A percentile compares a stretch with the other conserved stretches of the same genome.
Evolutionary conservation across 53 echinoderm and acorn worm genomes (phyloP).

Genomic region (Patiria pectinifera): DNA sequence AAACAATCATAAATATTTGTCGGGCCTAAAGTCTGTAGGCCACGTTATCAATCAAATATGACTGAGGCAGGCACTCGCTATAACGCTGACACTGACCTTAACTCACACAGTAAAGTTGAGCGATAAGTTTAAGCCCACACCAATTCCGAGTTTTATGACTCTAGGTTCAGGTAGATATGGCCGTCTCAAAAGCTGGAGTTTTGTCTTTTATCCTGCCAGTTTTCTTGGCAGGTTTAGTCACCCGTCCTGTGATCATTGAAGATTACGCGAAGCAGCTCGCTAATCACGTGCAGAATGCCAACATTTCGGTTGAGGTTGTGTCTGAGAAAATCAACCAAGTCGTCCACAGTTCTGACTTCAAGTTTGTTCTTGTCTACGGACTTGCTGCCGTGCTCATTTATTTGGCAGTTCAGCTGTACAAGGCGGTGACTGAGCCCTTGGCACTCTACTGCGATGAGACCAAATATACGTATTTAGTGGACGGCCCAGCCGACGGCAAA

Average conservation of each 20-base stretch:
- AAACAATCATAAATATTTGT: too few relatives aligned
- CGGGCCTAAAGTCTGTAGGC: too few relatives aligned
- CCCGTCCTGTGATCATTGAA: not conserved
- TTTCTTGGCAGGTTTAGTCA: not conserved
- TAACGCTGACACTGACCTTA: too few relatives aligned
- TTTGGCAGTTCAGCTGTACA: conserved; percentile 27
- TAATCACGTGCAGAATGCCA: not conserved
- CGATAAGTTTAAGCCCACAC: too few relatives aligned
- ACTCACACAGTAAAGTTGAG: too few relatives aligned
- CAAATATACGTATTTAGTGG: not conserved
- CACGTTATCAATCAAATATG: too few relatives aligned
- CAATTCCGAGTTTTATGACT: not conserved
- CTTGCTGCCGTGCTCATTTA: not conserved
- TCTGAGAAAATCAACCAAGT: not conserved
- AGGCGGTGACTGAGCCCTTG: conserved; percentile 26
- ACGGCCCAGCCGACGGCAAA: conserved; percentile 51
- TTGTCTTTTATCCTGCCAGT: not conserved
- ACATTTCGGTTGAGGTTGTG: not conserved
- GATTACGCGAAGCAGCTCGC: not conserved
- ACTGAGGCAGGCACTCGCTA: too few relatives aligned
- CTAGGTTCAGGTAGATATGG: not conserved
- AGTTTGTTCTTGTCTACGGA: conserved; percentile 9
- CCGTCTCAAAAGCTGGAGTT: not conserved
- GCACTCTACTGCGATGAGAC: conserved; percentile 30
- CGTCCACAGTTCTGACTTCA: not conserved